These are phyloP conservation scores for Pipistrellus kuhlii DNA, from an alignment of 2,797 vertebrate species.

Conservation along the genomic window DNA sequence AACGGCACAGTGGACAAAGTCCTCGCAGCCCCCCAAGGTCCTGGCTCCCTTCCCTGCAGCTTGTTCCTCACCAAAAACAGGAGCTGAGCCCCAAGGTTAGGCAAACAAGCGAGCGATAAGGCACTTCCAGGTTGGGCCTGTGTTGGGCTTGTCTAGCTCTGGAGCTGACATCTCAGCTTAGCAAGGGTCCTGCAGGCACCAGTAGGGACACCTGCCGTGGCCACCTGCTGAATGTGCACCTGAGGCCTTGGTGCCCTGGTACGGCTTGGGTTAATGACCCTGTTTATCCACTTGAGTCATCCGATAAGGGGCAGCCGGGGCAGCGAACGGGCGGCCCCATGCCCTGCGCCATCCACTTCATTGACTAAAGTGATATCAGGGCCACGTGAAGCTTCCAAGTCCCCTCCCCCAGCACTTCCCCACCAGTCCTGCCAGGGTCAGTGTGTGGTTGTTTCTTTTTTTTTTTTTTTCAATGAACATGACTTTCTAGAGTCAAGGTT, in stretches of 20 bases:
- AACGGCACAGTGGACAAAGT: constrained; percentile 43
- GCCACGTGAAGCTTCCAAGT: constrained; percentile 79
- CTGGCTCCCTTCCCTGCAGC: constrained; percentile 64
- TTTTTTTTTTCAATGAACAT: constrained; percentile 88
- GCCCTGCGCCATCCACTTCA: constrained; percentile 87
- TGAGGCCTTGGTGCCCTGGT: constrained; percentile 96
- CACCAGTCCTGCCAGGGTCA: constrained; percentile 85
- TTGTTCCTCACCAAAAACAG: constrained; percentile 56
- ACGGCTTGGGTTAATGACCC: constrained; percentile 95
- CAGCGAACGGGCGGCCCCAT: constrained; percentile 78
- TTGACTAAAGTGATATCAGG: constrained; percentile 91
- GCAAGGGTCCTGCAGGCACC: constrained; percentile 81
- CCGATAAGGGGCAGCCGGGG: constrained; percentile 86
- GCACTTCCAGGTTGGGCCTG: constrained; percentile 84
- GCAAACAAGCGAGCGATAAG: constrained; percentile 84
- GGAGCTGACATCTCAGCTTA: constrained; percentile 51
- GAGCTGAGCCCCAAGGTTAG: constrained; percentile 80
- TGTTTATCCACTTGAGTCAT: constrained; percentile 86
- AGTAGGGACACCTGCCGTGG: constrained; percentile 83
- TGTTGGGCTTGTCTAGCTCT: constrained; percentile 49
- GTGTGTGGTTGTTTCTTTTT: constrained; percentile 44
- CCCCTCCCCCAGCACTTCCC: constrained; percentile 70
- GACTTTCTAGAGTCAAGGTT: constrained; percentile 94
- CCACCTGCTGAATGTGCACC: constrained; percentile 81
- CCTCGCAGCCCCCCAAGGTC: constrained; percentile 20